These are phyloP conservation scores for Plotosus lineatus DNA, from an alignment of 2,113 vertebrate genomes.

Conservation along the genomic window DNA sequence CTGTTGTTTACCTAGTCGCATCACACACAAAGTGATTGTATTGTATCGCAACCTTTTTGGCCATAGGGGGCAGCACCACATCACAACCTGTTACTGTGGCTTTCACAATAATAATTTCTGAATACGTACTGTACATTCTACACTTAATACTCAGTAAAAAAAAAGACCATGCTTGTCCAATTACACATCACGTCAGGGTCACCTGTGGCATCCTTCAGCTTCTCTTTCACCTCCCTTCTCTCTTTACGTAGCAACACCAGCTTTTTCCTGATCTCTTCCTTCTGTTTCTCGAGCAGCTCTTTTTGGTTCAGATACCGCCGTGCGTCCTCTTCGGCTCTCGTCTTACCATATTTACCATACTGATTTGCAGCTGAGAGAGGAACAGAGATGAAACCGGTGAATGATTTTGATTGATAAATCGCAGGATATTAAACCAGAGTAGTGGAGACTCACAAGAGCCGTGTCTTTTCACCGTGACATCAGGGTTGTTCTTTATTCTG, in stretches of 20 bases:
- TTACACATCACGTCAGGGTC: slow-evolving; percentile 26
- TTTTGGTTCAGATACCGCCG: slow-evolving; percentile 84
- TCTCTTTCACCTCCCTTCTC: slow-evolving; percentile 82
- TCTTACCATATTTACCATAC: slow-evolving; percentile 91
- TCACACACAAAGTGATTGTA: background rate
- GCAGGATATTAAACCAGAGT: background rate
- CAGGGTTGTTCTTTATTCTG: slow-evolving; percentile 79
- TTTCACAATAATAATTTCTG: background rate
- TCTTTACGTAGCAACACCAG: slow-evolving; percentile 82
- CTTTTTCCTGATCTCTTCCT: slow-evolving; percentile 78
- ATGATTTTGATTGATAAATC: background rate
- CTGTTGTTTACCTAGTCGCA: slow-evolving; percentile 69
- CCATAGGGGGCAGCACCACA: slow-evolving; percentile 32
- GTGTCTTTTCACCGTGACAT: slow-evolving; percentile 86
- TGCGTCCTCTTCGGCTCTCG: slow-evolving; percentile 92
- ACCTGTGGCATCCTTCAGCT: slow-evolving; percentile 80
- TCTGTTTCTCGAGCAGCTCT: slow-evolving; percentile 89
- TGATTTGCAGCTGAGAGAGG: slow-evolving; percentile 82
- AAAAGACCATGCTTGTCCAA: background rate
- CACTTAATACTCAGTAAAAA: background rate
- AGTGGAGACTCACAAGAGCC: slow-evolving; percentile 82
- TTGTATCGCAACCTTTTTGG: background rate
- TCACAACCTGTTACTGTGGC: background rate
- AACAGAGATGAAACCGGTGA: background rate
- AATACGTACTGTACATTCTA: background rate